Evolutionary conservation across 2,797 vertebrate genomes (phyloP), one percentile per base, ranked within the genome.

Genomic region (Sebastes minor): DNA sequence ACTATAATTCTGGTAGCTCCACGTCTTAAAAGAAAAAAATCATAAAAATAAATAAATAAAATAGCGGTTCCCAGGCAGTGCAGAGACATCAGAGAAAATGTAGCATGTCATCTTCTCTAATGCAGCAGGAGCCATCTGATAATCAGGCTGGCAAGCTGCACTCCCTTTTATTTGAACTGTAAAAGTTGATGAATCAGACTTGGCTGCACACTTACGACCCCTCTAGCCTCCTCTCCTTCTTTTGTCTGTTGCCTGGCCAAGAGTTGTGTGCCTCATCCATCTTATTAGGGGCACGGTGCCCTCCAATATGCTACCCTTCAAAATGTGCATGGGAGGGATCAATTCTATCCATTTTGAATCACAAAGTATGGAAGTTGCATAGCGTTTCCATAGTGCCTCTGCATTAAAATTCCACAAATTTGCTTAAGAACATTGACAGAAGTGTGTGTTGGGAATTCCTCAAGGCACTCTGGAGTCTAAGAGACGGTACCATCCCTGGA

Each of bases 171-270:
- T 91, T 91, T 90, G 67, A 89, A 88, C 89, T 80, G 88, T 90
- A 86, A 89, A 92, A 92, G 83, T 91, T 94, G 92, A 94, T 94
- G 89, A 93, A 91, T 94, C 91, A 84, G 87, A 90, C 85, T 86
- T 83, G 87, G 88, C 90, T 86, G 89, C 81, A 71, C 85, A 79
- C 82, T 89, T 86, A 76, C 52, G 53, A 86, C 74, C 88, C 83
- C 76, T 84, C 72, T 10, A 56, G 81, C 84, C 53, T 75, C 22
- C 32, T 71, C 46, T 71, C 55, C 63, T 83, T 71, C 57, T 61
- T 83, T 86, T 83, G 81, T 90, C 82, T 89, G 88, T 84, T 71
- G 82, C 76, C 30, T 0, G 52, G 82, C 87, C 86, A 88, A 86
- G 85, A 90, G 87, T 82, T 60, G 76, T 77, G 74, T 7, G 76